Evolutionary conservation across 2,797 vertebrate species (phyloP).

Genomic region (Malacoraja senta): DNA sequence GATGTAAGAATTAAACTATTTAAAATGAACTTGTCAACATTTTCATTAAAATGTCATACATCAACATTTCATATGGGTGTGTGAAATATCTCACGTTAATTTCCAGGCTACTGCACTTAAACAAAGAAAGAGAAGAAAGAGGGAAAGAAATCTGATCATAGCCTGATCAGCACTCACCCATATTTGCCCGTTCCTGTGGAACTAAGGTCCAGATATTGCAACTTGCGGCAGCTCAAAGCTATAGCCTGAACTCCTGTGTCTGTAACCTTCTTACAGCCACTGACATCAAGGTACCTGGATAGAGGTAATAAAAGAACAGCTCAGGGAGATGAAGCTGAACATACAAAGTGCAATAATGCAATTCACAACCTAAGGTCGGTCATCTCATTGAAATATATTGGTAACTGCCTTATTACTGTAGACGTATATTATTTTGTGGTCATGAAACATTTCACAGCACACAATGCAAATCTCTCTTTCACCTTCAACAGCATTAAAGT

Average conservation of each 20-base stretch:
- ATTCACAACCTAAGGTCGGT: background rate
- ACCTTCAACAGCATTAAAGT: background rate
- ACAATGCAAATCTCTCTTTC: background rate
- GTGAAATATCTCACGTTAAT: background rate
- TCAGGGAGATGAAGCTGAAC: background rate
- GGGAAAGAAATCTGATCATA: background rate
- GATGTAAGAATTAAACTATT: background rate
- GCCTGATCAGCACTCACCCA: constrained; percentile 44
- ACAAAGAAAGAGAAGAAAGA: background rate
- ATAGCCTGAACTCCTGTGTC: constrained; percentile 54
- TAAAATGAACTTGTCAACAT: background rate
- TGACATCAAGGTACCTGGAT: constrained; percentile 55
- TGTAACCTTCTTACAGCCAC: constrained; percentile 52
- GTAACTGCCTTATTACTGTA: background rate
- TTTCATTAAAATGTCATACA: background rate
- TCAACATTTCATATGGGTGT: background rate
- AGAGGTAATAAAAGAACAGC: background rate
- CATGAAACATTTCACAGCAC: background rate
- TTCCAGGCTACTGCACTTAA: background rate
- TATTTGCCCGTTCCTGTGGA: constrained; percentile 53
- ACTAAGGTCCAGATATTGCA: constrained; percentile 56
- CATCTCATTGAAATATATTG: background rate
- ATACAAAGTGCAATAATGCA: background rate
- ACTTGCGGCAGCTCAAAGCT: constrained; percentile 49
- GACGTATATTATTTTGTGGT: background rate